Base-by-base conservation (phyloP, 2,113 vertebrate genomes). In the Galbula dea region DNA sequence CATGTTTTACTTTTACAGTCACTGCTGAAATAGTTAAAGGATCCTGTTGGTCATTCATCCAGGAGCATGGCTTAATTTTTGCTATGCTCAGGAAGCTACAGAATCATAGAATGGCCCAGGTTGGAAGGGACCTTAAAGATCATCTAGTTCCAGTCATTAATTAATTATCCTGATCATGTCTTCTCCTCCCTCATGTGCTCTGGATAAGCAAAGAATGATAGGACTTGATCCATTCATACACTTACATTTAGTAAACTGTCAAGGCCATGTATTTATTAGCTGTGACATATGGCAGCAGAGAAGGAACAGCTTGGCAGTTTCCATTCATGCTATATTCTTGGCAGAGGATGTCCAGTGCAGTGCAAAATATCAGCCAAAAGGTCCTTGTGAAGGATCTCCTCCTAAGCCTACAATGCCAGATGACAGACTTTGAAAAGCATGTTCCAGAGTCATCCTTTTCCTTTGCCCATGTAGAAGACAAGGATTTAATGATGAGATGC, bases 241-340 rank as follows among this genome's bases (percentile, higher is more conserved):
- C 29, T 86, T 77, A 29, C 1, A 27, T 79, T 72, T 87, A 71
- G 63, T 89, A 72, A 87, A 61, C 22, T 93, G 4, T 57, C 22
- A 74, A 67, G 93, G 52, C 49, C 11, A 39, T 16, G 58, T 24
- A 67, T 94, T 51, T 83, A 74, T 77, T 91, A 92, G 78, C 43
- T 45, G 3, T 89, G 71, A 63, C 84, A 88, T 95, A 87, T 20
- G 75, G 71, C 78, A 87, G 43, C 57, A 76, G 71, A 79, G 62
- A 84, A 81, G 43, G 34, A 91, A 24, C 78, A 92, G 87, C 54
- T 92, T 91, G 89, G 55, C 55, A 63, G 63, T 69, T 96, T 87
- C 94, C 1, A 3, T 59, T 83, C 8, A 1, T 87, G 55, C 49
- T 58, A 2, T 77, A 39, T 87, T 65, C 55, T 81, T 89, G 86